Conservation (phyloP, 2,888 invertebrate genomes). For the Caenorhabditis sp. region DNA sequence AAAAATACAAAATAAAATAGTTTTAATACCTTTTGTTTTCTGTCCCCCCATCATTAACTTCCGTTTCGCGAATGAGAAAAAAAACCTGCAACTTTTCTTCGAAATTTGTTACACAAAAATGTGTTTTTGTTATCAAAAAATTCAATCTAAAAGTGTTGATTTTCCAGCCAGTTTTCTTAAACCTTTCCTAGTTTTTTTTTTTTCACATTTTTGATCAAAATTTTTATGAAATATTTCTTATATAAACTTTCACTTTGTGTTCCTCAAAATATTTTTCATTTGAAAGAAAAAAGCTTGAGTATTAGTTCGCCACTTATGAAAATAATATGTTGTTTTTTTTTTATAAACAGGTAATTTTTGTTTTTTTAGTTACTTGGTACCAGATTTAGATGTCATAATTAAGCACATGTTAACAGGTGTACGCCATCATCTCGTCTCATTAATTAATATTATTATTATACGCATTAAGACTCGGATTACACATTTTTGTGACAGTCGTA, state of each 20-base stretch:
- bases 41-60: too few species aligned
- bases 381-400: background rate
- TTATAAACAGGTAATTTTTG: too few species aligned
- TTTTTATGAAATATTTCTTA: too few species aligned
- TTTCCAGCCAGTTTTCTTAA: background rate
- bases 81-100: background rate
- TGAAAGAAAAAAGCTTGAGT: too few species aligned
- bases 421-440: background rate
- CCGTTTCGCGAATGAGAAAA: too few species aligned
- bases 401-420: background rate
- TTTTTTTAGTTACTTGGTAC: too few species aligned
- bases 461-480: background rate
- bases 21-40: too few species aligned
- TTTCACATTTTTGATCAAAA: too few species aligned
- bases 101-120: background rate
- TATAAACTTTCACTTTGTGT: too few species aligned
- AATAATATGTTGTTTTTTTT: background rate
- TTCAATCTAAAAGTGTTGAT: background rate
- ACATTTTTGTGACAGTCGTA: background rate
- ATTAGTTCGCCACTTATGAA: too few species aligned
- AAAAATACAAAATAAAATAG: too few species aligned
- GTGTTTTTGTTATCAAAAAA: background rate
- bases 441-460: background rate
- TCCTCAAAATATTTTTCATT: too few species aligned
- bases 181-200: background rate